Evolutionary conservation across 2,113 vertebrate genomes (phyloP).

Genomic region (Dryoscopus gambensis): DNA sequence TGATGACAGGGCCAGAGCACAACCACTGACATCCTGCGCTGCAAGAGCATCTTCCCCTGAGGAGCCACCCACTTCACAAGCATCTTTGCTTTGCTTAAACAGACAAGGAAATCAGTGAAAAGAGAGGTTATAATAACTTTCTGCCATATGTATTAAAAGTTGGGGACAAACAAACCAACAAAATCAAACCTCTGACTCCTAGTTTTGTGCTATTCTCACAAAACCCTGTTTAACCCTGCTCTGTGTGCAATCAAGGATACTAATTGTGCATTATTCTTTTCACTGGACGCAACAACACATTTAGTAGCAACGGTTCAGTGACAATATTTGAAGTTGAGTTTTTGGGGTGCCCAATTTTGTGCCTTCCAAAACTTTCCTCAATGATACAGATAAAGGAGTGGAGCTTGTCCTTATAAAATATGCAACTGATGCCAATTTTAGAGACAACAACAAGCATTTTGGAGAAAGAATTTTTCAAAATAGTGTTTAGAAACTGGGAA

Average conservation of each 20-base stretch:
- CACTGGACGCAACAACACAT: fast-evolving
- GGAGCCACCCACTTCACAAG: neutral
- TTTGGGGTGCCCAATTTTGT: neutral
- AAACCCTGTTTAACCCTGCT: neutral
- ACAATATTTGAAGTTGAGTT: neutral
- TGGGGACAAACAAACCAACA: neutral
- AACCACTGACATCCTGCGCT: neutral
- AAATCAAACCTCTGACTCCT: neutral
- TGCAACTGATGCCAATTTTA: neutral
- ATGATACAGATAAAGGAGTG: neutral
- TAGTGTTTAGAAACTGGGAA: neutral
- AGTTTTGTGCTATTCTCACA: neutral
- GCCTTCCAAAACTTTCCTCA: neutral
- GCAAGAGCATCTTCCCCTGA: neutral
- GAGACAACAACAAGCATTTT: neutral
- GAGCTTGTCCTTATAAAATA: neutral
- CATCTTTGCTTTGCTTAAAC: neutral
- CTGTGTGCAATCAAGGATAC: fast-evolving
- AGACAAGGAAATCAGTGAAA: neutral
- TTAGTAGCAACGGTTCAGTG: neutral
- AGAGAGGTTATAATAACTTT: neutral
- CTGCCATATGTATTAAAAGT: neutral
- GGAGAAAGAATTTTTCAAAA: neutral
- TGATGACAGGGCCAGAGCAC: neutral
- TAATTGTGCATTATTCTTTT: neutral